Conservation (phyloP, 2,797 vertebrate species). For the Bucorvus abyssinicus region DNA sequence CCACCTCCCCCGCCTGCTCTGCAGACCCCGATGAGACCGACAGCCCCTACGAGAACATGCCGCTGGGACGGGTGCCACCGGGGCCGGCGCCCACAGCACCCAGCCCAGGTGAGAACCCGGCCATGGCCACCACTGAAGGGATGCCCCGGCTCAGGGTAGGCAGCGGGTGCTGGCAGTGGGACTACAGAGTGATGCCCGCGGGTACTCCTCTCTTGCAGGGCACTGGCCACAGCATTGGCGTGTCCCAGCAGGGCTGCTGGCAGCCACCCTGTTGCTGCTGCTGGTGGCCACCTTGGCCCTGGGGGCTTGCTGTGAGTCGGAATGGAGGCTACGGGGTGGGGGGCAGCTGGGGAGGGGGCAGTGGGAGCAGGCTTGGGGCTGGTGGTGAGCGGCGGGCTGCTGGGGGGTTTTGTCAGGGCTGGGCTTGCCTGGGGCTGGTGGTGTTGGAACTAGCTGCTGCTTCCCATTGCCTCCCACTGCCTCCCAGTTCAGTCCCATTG, state of each 20-base stretch:
- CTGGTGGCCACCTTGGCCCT: constrained; percentile 13
- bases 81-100: not conserved
- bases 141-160: rapidly evolving
- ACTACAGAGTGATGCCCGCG: rapidly evolving
- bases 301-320: constrained; percentile 63
- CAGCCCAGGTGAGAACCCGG: not conserved
- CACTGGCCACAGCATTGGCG: not conserved
- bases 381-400: no score
- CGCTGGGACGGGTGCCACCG: not conserved
- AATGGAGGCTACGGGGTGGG: rapidly evolving
- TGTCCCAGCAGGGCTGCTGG: not conserved
- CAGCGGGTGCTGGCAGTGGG: not conserved
- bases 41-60: constrained; percentile 71
- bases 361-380: no score
- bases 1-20: not conserved
- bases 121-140: rapidly evolving
- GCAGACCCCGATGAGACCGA: constrained; percentile 22
- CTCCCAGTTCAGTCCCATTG: not conserved
- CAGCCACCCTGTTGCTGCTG: constrained; percentile 48
- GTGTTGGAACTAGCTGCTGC: no score
- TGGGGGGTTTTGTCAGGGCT: rapidly evolving
- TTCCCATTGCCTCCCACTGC: not conserved
- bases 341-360: not conserved
- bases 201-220: not conserved
- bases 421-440: not conserved